phyloP scores from a whole-genome alignment of 2,888 invertebrate genomes.

The Podotricha telesiphe region DNA sequence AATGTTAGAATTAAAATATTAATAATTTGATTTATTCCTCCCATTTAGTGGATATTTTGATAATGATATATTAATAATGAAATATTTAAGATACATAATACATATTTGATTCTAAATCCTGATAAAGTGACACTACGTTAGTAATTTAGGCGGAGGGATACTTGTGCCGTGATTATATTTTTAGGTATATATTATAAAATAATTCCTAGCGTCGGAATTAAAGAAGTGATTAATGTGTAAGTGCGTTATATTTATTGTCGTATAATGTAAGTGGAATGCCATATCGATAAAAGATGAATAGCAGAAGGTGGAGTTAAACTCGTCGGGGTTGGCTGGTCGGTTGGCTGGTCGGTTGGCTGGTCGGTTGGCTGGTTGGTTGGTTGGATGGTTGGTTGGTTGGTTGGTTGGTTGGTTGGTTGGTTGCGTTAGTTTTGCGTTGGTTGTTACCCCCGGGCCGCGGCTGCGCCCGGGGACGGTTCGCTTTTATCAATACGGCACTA shows the following conservation, averaged over 20 bases:
- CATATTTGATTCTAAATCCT: slow-evolving; percentile 85
- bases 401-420: slow-evolving; percentile 48
- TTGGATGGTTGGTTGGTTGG: slow-evolving; percentile 20
- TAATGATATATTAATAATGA: slow-evolving; percentile 84
- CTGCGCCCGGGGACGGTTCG: slow-evolving; percentile 62
- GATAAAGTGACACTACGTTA: slow-evolving; percentile 84
- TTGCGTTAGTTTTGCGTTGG: slow-evolving; percentile 61
- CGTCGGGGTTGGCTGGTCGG: slow-evolving; percentile 57
- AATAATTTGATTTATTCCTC: slow-evolving; percentile 84
- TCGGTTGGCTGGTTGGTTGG: slow-evolving; percentile 15
- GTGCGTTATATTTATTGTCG: slow-evolving; percentile 84
- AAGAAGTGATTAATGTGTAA: slow-evolving; percentile 84
- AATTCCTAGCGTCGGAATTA: slow-evolving; percentile 85
- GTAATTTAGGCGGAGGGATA: slow-evolving; percentile 84
- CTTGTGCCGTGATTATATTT: slow-evolving; percentile 85
- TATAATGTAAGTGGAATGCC: slow-evolving; percentile 83
- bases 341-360: slow-evolving; percentile 15
- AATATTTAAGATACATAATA: slow-evolving; percentile 85
- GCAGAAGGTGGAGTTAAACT: slow-evolving; percentile 81
- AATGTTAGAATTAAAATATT: slow-evolving; percentile 82
- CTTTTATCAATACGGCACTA: slow-evolving; percentile 84
- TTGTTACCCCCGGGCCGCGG: slow-evolving; percentile 66
- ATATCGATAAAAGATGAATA: slow-evolving; percentile 84
- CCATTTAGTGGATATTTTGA: slow-evolving; percentile 85
- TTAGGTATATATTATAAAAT: slow-evolving; percentile 84